Evolutionary conservation across 2,888 invertebrate species (phyloP).

Genomic region (Petrolisthes manimaculis): DNA sequence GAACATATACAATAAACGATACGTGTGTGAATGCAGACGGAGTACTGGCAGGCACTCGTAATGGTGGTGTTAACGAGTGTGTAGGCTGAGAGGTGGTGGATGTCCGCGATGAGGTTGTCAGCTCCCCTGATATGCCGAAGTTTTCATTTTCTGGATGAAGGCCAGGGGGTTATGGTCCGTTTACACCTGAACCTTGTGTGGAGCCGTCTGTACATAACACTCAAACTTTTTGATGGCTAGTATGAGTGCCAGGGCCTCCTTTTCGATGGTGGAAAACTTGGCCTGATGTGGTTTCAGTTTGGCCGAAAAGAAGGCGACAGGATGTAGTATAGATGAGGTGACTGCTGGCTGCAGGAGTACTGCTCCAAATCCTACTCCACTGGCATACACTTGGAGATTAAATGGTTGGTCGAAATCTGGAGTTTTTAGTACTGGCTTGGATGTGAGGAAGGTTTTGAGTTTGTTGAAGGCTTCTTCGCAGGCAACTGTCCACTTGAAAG

Average conservation of each 20-base stretch:
- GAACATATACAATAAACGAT: too few species aligned
- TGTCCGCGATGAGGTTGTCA: neutral
- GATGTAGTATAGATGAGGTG: neutral
- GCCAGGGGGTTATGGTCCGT: neutral
- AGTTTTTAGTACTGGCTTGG: neutral
- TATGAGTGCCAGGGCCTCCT: slow-evolving; percentile 27
- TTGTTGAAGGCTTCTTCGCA: too few species aligned
- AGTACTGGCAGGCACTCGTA: too few species aligned
- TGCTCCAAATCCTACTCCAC: slow-evolving; percentile 8
- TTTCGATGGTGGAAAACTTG: slow-evolving; percentile 20
- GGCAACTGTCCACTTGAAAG: too few species aligned
- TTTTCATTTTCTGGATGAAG: slow-evolving; percentile 6
- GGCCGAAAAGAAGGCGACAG: neutral
- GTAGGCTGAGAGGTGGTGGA: too few species aligned
- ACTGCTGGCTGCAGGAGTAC: slow-evolving; percentile 5
- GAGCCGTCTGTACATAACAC: neutral
- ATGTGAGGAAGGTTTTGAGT: neutral
- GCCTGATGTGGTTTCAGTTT: slow-evolving; percentile 11
- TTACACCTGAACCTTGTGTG: neutral
- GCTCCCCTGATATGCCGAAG: neutral
- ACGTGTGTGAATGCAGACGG: too few species aligned
- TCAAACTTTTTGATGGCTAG: slow-evolving; percentile 20
- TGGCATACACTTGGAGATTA: slow-evolving; percentile 8
- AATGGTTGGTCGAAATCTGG: neutral
- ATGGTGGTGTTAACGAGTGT: too few species aligned